phyloP scores from a whole-genome alignment of 2,113 vertebrate species.

The Chloropsis cyanopogon region DNA sequence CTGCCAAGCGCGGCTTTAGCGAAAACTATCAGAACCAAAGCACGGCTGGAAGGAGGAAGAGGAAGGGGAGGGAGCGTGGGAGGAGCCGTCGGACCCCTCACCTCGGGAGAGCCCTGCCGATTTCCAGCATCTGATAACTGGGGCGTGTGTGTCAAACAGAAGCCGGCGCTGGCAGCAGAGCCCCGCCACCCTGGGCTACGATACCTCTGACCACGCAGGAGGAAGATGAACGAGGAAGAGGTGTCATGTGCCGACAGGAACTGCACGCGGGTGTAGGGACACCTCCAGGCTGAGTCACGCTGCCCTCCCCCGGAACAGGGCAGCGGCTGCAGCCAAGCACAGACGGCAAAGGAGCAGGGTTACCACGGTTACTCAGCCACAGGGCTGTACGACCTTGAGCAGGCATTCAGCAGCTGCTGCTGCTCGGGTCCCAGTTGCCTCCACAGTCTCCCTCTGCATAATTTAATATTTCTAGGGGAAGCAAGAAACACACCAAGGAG shows the following conservation, averaged over 20 bases:
- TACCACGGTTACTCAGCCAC: neutral
- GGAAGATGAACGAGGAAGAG: neutral
- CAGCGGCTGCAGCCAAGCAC: neutral
- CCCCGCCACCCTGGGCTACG: neutral
- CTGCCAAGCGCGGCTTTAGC: neutral
- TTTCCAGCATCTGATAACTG: neutral
- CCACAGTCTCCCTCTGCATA: neutral
- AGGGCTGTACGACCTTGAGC: neutral
- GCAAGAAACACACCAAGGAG: neutral
- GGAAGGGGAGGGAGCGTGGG: neutral
- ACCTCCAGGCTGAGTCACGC: neutral
- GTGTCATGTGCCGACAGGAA: neutral
- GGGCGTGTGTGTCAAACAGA: neutral
- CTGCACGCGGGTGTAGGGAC: accelerated
- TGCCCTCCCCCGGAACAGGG: neutral
- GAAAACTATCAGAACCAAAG: neutral
- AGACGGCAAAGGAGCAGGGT: accelerated
- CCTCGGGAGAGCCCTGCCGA: neutral
- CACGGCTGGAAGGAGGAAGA: neutral
- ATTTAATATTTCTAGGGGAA: neutral
- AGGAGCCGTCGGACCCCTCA: neutral
- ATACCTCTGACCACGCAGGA: neutral
- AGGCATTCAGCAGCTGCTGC: neutral
- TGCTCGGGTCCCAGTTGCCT: neutral
- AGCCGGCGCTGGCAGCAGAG: neutral